Conservation (phyloP, 2,113 vertebrate species). For the Castor canadensis region DNA sequence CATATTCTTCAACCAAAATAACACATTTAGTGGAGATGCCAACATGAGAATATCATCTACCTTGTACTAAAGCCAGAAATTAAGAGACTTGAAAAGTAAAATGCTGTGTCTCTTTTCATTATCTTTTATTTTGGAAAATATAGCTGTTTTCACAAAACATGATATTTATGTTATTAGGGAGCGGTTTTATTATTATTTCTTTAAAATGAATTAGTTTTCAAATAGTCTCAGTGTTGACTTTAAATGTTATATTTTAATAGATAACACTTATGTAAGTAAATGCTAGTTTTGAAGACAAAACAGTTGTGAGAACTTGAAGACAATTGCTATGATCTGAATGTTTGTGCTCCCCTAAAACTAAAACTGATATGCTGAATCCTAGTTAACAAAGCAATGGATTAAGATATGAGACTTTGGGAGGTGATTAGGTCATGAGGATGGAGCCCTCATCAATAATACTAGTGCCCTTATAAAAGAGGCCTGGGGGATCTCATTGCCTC, state of each 20-base stretch:
- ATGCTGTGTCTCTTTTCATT: not conserved
- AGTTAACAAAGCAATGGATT: not conserved
- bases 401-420: not conserved
- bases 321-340: not conserved
- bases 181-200: not conserved
- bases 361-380: not conserved
- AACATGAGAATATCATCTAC: not conserved
- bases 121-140: not conserved
- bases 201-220: not conserved
- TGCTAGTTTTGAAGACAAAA: not conserved
- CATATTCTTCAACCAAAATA: not conserved
- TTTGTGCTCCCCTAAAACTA: not conserved
- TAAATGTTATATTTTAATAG: not conserved
- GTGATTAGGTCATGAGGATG: not conserved
- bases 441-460: not conserved
- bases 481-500: not conserved
- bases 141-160: not conserved
- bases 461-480: not conserved
- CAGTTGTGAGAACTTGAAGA: not conserved
- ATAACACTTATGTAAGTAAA: not conserved
- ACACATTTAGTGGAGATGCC: not conserved
- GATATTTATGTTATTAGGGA: not conserved
- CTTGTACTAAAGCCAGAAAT: not conserved
- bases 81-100: constrained; percentile 17
- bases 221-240: not conserved